These are phyloP conservation scores for Leptopilina boulardi DNA, from an alignment of 1,140 invertebrate species.

Conservation along the genomic window DNA sequence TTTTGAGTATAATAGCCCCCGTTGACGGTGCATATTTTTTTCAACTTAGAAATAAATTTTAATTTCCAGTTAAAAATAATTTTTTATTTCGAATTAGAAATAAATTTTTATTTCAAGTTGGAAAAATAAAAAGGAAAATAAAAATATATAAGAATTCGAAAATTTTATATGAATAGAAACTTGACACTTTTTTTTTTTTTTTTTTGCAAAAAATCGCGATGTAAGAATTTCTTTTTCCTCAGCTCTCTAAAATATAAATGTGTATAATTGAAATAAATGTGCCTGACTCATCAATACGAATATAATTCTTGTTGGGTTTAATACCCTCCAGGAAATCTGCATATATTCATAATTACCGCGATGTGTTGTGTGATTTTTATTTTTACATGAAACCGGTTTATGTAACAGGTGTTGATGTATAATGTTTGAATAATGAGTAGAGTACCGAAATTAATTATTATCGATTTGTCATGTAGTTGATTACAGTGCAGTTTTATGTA, in stretches of 20 bases:
- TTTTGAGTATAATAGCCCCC: no score
- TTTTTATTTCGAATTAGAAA: no score
- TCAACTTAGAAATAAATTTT: no score
- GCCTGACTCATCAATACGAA: conserved; percentile 15
- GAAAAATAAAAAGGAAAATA: no score
- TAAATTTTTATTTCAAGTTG: no score
- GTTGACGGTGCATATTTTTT: no score
- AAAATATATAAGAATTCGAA: not conserved
- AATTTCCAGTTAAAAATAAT: no score
- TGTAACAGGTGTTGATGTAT: not conserved
- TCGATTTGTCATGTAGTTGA: conserved; percentile 8
- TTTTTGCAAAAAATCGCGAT: not conserved
- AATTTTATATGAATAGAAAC: not conserved
- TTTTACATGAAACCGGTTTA: not conserved
- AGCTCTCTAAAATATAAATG: not conserved
- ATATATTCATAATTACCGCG: conserved; percentile 5
- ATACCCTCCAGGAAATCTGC: conserved; percentile 11
- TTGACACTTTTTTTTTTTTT: no score
- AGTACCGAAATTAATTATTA: not conserved
- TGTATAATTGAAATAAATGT: conserved; percentile 12
- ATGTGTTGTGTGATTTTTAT: conserved; percentile 3
- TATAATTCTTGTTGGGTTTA: not conserved
- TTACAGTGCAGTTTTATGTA: not conserved
- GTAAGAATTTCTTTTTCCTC: conserved; percentile 1
- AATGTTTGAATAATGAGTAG: not conserved